Base-by-base conservation (phyloP, 2,113 vertebrate species). In the Cheirogaleus medius region DNA sequence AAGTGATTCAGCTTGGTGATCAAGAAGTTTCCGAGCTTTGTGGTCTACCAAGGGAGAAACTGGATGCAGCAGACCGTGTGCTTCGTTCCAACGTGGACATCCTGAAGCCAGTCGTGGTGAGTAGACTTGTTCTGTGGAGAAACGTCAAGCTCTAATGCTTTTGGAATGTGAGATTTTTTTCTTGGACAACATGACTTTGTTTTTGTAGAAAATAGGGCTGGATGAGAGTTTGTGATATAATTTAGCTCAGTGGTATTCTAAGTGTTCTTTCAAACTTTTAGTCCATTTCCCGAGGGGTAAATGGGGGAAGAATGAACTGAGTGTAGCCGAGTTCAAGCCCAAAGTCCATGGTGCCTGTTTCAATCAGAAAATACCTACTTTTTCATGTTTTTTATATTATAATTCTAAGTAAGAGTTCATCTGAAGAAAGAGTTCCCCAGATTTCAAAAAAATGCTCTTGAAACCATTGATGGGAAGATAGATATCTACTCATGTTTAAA, bases 81-180 rank as follows among this genome's bases (percentile, higher is more conserved):
- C 90, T 98, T 42, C 97, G 7, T 27, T 95, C 91, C 78, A 98
- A 96, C 47, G 15, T 97, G 95, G 94, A 98, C 71, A 66, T 98
- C 37, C 91, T 98, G 91, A 98, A 98, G 84, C 98, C 98, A 0
- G 2, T 98, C 3, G 6, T 98, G 89, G 98, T 98, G 84, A 97
- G 97, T 96, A 20, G 58, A 13, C 11, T 29, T 85, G 56, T 49
- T 54, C 27, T 44, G 69, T 42, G 77, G 60, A 82, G 81, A 60
- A 58, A 25, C 54, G 58, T 87, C 52, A 34, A 32, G 32, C 21
- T 34, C 52, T 60, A 12, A 63, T 37, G 78, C 49, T 78, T 90
- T 89, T 8, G 80, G 86, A 77, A 91, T 97, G 89, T 52, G 89
- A 87, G 25, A 0, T 56, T 81, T 95, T 94, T 94, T 82, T 39